A percentile compares a stretch with the other conserved stretches of the same genome.
Evolutionary conservation across 2,113 vertebrate species (phyloP).

Genomic region (Coreoperca whiteheadi): DNA sequence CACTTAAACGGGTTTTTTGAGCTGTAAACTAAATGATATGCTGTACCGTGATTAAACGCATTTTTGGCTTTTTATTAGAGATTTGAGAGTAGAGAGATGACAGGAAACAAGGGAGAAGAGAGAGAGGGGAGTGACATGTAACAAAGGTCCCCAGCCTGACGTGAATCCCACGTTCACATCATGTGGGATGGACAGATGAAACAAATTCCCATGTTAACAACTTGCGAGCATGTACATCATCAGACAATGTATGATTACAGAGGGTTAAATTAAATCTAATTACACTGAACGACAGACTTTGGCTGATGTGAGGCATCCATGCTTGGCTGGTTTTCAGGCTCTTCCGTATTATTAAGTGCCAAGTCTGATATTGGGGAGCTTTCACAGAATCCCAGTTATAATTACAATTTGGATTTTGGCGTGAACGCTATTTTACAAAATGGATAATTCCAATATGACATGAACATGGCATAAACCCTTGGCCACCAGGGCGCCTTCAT

Average conservation of each 20-base stretch:
- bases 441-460: neutral
- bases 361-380: neutral
- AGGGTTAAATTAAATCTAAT: constrained; percentile 2
- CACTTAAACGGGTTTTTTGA: no score
- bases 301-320: neutral
- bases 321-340: constrained; percentile 1
- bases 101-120: neutral
- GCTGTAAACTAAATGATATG: no score
- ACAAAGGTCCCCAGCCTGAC: neutral
- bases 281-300: constrained; percentile 1
- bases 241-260: neutral
- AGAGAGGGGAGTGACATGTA: neutral
- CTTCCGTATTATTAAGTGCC: neutral
- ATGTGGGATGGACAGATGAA: neutral
- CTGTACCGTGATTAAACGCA: no score
- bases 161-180: neutral
- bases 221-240: no score
- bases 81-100: neutral
- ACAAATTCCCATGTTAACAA: neutral
- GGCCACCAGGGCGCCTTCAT: neutral
- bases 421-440: neutral
- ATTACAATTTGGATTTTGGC: neutral
- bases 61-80: neutral
- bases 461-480: neutral
- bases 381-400: neutral